Percentiles rank a stretch among this genome's conserved stretches.
phyloP scores from a whole-genome alignment of 2,888 invertebrate species.

The Leptinotarsa peninsularis region DNA sequence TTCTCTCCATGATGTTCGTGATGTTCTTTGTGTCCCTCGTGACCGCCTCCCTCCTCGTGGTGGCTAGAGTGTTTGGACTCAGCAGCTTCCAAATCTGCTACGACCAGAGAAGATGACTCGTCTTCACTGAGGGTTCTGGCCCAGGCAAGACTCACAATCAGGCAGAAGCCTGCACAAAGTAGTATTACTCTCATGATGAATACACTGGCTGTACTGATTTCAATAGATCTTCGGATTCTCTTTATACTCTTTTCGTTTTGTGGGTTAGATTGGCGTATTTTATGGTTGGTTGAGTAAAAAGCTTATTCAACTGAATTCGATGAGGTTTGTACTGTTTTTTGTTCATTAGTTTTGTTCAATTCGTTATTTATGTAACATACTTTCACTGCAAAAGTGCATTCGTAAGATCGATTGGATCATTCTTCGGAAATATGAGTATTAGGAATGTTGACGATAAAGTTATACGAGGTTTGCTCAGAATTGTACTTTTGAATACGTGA shows the following conservation, averaged over 20 bases:
- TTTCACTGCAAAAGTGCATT: constrained; percentile 18
- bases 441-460: neutral
- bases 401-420: constrained; percentile 6
- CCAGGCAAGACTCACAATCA: constrained; percentile 55
- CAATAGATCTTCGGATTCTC: constrained; percentile 19
- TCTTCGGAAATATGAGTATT: neutral
- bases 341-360: constrained; percentile 17
- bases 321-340: constrained; percentile 17
- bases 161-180: constrained; percentile 59
- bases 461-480: no score
- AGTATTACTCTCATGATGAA: constrained; percentile 57
- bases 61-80: constrained; percentile 55
- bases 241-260: constrained; percentile 31
- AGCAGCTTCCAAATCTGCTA: constrained; percentile 46
- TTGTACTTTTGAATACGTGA: no score
- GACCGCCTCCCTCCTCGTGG: constrained; percentile 77
- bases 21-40: constrained; percentile 76
- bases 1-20: constrained; percentile 80
- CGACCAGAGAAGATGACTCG: constrained; percentile 48
- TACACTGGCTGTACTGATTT: constrained; percentile 23
- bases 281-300: constrained; percentile 23
- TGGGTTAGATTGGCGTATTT: constrained; percentile 17
- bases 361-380: constrained; percentile 30
- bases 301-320: constrained; percentile 28
- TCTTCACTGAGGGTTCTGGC: constrained; percentile 60